Percentiles rank a stretch among this genome's conserved stretches.
Conservation (phyloP, 2,113 vertebrate genomes). For the Percina caprodes region DNA sequence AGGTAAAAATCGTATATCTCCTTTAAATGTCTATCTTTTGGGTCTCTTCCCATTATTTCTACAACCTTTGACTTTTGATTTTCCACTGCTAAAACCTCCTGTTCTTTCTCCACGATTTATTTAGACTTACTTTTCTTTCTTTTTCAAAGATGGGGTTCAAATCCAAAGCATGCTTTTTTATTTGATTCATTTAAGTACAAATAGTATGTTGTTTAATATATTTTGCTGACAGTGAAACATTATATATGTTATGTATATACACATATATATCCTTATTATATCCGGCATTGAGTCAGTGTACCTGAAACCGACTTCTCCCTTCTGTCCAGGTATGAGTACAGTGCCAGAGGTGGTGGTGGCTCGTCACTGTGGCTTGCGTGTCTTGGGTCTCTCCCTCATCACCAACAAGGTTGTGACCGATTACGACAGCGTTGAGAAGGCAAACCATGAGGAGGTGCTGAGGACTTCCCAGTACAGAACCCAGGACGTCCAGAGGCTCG, state of each 20-base stretch:
- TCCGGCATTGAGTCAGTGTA: not conserved
- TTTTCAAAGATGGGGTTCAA: not conserved
- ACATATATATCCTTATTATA: not conserved
- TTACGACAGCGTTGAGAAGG: slow-evolving; percentile 75
- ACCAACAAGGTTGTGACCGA: slow-evolving; percentile 83
- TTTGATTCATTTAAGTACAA: not conserved
- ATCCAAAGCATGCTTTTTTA: not conserved
- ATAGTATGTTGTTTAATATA: no score
- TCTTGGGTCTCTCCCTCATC: slow-evolving; percentile 85
- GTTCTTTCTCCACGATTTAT: not conserved
- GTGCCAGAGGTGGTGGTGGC: slow-evolving; percentile 86
- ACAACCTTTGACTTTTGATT: not conserved
- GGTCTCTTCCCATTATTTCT: no score
- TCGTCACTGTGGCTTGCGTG: slow-evolving; percentile 84
- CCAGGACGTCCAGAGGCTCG: slow-evolving; percentile 74
- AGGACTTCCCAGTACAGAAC: slow-evolving; percentile 64
- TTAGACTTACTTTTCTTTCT: not conserved
- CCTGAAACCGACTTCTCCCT: not conserved
- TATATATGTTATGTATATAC: no score
- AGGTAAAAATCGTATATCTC: no score
- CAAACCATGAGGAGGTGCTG: slow-evolving; percentile 82
- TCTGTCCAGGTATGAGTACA: slow-evolving; percentile 84
- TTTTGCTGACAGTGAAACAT: no score
- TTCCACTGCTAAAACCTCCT: not conserved
- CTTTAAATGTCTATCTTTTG: no score